phyloP scores from a whole-genome alignment of 2,113 vertebrate genomes.

The Vanacampus margaritifer region DNA sequence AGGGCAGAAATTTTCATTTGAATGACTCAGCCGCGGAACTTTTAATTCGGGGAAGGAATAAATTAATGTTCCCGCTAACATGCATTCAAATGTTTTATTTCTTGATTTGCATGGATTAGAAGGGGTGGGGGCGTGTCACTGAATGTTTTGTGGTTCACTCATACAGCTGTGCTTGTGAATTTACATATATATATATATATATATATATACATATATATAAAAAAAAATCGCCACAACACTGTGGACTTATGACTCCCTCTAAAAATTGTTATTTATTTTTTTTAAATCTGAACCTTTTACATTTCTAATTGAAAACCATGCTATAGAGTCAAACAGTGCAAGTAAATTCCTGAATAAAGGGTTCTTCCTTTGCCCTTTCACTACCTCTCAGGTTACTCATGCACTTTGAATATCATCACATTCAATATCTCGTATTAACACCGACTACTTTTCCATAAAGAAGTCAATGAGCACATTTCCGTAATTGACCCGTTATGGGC shows the following conservation, averaged over 20 bases:
- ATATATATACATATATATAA: too few species aligned
- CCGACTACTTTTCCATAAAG: neutral
- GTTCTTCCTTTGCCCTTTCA: neutral
- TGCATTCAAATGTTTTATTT: neutral
- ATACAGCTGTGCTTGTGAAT: too few species aligned
- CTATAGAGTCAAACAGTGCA: too few species aligned
- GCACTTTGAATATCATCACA: neutral
- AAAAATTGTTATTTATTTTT: too few species aligned
- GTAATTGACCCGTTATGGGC: constrained; percentile 6
- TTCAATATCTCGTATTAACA: neutral
- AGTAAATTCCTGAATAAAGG: neutral
- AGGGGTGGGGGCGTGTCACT: neutral
- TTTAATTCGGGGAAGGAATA: constrained; percentile 1
- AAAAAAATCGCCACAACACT: too few species aligned
- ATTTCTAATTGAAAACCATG: too few species aligned
- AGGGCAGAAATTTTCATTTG: neutral
- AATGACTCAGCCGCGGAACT: neutral
- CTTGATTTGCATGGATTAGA: neutral
- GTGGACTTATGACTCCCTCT: too few species aligned
- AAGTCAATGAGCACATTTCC: constrained; percentile 13
- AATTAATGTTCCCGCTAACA: neutral
- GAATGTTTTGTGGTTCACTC: neutral
- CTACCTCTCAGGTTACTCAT: neutral
- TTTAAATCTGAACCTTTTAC: too few species aligned
- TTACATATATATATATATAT: too few species aligned